Conservation (phyloP, 1,140 invertebrate genomes). For the Drosophila cardini region DNA sequence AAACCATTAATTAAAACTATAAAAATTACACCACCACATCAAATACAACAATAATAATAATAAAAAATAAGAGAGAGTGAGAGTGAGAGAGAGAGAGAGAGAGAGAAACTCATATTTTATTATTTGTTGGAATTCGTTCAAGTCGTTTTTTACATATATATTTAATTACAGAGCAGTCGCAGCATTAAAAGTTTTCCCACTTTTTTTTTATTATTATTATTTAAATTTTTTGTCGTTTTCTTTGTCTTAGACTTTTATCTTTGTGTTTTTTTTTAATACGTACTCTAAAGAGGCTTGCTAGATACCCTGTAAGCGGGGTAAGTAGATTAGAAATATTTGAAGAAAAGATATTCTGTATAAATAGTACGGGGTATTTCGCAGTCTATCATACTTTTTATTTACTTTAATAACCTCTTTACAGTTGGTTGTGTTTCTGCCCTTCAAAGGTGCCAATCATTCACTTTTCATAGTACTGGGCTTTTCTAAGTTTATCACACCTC, state of each 20-base stretch:
- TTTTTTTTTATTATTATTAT: conserved; percentile 69
- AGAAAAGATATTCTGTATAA: no score
- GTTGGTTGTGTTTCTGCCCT: no score
- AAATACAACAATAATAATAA: conserved; percentile 34
- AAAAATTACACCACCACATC: conserved; percentile 69
- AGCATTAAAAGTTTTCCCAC: conserved; percentile 53
- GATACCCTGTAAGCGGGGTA: conserved; percentile 4
- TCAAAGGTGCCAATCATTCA: not conserved
- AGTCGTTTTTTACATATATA: conserved; percentile 36
- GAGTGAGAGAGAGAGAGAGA: no score
- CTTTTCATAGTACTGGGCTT: not conserved
- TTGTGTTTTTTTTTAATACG: conserved; percentile 32
- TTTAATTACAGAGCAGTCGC: conserved; percentile 52
- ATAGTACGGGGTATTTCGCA: no score
- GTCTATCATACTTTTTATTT: no score
- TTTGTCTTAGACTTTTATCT: conserved; percentile 68
- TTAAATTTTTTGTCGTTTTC: conserved; percentile 63
- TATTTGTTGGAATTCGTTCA: conserved; percentile 38
- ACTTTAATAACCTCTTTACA: no score
- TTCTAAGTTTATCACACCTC: not conserved
- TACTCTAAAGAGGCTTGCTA: conserved; percentile 58
- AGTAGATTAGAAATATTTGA: no score
- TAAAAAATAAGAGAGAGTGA: conserved; percentile 21
- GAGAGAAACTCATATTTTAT: conserved; percentile 58
- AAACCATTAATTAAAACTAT: conserved; percentile 83